Conservation (phyloP, 2,113 vertebrate species). For the Puntigrus tetrazona region DNA sequence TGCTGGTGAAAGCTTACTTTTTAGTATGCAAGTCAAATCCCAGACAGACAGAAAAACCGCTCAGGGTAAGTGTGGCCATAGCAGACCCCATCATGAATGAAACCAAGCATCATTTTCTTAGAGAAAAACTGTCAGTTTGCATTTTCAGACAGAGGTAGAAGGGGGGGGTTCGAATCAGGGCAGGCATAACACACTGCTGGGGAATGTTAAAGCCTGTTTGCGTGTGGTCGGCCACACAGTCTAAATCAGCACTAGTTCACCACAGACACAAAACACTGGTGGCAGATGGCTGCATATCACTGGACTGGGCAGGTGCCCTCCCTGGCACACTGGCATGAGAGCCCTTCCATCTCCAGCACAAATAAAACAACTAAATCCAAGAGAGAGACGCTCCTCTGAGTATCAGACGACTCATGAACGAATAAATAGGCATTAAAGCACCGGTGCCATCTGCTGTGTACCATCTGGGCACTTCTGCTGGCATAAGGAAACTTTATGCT, state of each 20-base stretch:
- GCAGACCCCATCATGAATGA: neutral
- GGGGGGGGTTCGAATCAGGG: neutral
- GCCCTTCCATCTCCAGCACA: slow-evolving; percentile 25
- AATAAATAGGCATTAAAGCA: slow-evolving; percentile 20
- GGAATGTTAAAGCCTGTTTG: slow-evolving; percentile 35
- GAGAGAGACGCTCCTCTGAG: neutral
- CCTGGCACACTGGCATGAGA: slow-evolving; percentile 28
- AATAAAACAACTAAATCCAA: slow-evolving; percentile 42
- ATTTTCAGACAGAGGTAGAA: slow-evolving; percentile 29
- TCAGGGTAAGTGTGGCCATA: neutral
- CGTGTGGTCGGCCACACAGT: neutral
- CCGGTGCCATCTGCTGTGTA: slow-evolving; percentile 48
- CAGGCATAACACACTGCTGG: neutral
- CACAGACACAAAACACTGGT: slow-evolving; percentile 39
- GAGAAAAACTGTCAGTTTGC: neutral
- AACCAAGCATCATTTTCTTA: neutral
- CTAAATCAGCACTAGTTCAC: slow-evolving; percentile 17
- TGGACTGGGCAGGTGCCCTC: slow-evolving; percentile 27
- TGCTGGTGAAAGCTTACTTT: neutral
- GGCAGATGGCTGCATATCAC: slow-evolving; percentile 54
- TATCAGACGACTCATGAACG: slow-evolving; percentile 31
- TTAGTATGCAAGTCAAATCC: slow-evolving; percentile 1
- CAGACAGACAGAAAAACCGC: neutral
- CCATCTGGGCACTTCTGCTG: slow-evolving; percentile 38
- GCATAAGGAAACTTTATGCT: slow-evolving; percentile 18